phyloP scores from a whole-genome alignment of 92 coral and sea anemone species.

The Ricordea florida region DNA sequence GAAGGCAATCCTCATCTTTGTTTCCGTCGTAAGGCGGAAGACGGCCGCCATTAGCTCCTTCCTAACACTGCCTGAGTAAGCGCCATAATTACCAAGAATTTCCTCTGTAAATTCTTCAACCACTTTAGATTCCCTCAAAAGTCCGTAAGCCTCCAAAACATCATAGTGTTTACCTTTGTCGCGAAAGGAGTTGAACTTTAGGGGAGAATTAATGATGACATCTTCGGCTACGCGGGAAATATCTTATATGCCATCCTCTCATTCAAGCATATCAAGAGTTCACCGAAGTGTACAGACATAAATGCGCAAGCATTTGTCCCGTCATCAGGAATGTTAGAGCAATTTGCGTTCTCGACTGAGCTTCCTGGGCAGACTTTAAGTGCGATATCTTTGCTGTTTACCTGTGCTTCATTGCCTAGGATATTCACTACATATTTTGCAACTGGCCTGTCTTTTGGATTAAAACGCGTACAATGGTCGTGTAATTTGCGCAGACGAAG shows the following conservation, averaged over 20 bases:
- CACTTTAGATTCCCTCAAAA: slow-evolving; percentile 17
- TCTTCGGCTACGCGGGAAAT: slow-evolving; percentile 40
- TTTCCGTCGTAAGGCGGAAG: slow-evolving; percentile 4
- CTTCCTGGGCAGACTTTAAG: slow-evolving; percentile 63
- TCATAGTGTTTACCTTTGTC: slow-evolving; percentile 34
- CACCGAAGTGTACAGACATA: slow-evolving; percentile 48
- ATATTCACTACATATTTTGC: slow-evolving; percentile 12
- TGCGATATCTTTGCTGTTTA: slow-evolving; percentile 37
- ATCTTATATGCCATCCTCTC: slow-evolving; percentile 31
- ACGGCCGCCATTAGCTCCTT: slow-evolving; percentile 35
- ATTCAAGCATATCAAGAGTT: slow-evolving; percentile 20
- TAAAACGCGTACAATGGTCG: neutral
- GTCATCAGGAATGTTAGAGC: slow-evolving; percentile 36
- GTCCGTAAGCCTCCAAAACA: slow-evolving; percentile 32
- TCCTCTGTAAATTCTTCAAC: slow-evolving; percentile 42
- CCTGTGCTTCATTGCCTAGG: neutral
- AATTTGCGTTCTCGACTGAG: slow-evolving; percentile 42
- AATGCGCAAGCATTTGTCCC: slow-evolving; percentile 75
- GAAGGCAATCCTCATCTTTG: slow-evolving; percentile 20
- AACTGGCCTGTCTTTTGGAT: slow-evolving; percentile 4
- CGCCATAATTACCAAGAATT: slow-evolving; percentile 16
- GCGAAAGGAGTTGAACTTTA: slow-evolving; percentile 31
- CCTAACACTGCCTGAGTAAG: slow-evolving; percentile 46
- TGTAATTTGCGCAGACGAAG: neutral
- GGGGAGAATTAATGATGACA: slow-evolving; percentile 49